A percentile compares a stretch with the other conserved stretches of the same genome.
These are phyloP conservation scores for Gymnoscopelus microlampas DNA, from an alignment of 2,797 vertebrate genomes.

Conservation along the genomic window DNA sequence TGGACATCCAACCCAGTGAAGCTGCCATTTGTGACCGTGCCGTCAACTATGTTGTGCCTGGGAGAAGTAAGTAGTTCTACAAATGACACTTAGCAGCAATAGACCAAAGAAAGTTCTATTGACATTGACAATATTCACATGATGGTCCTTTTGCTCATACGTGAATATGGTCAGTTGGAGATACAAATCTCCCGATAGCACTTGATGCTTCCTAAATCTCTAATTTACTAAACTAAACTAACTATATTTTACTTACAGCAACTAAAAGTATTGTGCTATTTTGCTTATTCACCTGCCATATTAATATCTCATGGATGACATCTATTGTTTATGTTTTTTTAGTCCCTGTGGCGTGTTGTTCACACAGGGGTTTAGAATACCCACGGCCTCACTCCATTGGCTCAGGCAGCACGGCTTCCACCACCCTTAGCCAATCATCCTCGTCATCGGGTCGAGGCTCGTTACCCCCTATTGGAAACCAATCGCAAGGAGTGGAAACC, in stretches of 20 bases:
- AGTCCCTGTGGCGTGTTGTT: slow-evolving; percentile 79
- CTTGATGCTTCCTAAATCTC: too few species aligned
- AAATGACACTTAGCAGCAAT: not conserved
- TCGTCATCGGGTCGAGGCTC: slow-evolving; percentile 85
- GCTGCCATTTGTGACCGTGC: slow-evolving; percentile 83
- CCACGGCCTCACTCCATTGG: slow-evolving; percentile 80
- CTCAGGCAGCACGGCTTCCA: slow-evolving; percentile 78
- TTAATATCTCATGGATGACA: slow-evolving; percentile 47
- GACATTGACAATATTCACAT: too few species aligned
- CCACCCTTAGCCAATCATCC: slow-evolving; percentile 79
- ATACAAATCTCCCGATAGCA: too few species aligned
- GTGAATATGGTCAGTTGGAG: too few species aligned
- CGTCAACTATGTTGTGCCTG: slow-evolving; percentile 66
- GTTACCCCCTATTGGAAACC: slow-evolving; percentile 71
- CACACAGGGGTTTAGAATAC: slow-evolving; percentile 73
- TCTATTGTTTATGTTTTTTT: slow-evolving; percentile 68
- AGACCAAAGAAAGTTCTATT: too few species aligned
- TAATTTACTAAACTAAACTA: not conserved
- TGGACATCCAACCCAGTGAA: slow-evolving; percentile 84
- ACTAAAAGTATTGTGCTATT: slow-evolving; percentile 16
- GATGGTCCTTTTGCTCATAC: too few species aligned
- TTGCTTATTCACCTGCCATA: slow-evolving; percentile 27
- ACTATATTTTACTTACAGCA: not conserved
- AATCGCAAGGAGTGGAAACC: slow-evolving; percentile 47
- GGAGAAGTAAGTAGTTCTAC: slow-evolving; percentile 70